These are phyloP conservation scores for Zoanthus solanderi DNA, from an alignment of 92 coral and sea anemone genomes.

Conservation along the genomic window DNA sequence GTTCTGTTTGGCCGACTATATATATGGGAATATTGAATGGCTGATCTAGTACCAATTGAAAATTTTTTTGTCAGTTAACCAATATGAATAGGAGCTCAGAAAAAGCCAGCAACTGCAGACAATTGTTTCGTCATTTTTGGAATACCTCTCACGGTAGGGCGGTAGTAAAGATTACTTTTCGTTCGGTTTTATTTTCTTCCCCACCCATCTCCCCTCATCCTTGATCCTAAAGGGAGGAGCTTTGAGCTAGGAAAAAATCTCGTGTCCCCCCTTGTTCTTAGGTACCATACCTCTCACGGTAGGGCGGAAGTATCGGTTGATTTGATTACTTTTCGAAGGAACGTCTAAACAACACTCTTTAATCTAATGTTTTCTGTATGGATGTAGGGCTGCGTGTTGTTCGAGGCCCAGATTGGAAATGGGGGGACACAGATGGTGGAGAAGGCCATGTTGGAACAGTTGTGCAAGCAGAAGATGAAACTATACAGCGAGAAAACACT, in stretches of 20 bases:
- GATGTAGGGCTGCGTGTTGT: conserved; percentile 76
- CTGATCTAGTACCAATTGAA: too few relatives aligned
- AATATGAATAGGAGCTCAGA: too few relatives aligned
- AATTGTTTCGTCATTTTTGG: too few relatives aligned
- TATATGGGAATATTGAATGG: too few relatives aligned
- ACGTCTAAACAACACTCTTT: too few relatives aligned
- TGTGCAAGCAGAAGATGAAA: conserved; percentile 56
- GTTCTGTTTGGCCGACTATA: too few relatives aligned
- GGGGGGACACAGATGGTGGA: conserved; percentile 86
- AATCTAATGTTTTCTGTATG: neutral
- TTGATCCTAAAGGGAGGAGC: too few relatives aligned
- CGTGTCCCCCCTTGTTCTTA: too few relatives aligned
- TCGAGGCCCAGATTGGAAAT: conserved; percentile 88
- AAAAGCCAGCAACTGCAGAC: too few relatives aligned
- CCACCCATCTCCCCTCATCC: too few relatives aligned
- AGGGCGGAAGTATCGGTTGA: neutral
- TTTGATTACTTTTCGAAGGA: neutral
- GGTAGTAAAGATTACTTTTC: neutral
- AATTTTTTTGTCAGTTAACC: too few relatives aligned
- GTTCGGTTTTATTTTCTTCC: neutral
- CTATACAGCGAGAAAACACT: neutral
- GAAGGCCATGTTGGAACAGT: conserved; percentile 87
- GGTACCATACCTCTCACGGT: neutral
- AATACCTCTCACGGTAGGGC: conserved; percentile 24
- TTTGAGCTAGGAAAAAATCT: too few relatives aligned